Evolutionary conservation across 2,888 invertebrate species (phyloP).

Genomic region (Drosophila formosana): DNA sequence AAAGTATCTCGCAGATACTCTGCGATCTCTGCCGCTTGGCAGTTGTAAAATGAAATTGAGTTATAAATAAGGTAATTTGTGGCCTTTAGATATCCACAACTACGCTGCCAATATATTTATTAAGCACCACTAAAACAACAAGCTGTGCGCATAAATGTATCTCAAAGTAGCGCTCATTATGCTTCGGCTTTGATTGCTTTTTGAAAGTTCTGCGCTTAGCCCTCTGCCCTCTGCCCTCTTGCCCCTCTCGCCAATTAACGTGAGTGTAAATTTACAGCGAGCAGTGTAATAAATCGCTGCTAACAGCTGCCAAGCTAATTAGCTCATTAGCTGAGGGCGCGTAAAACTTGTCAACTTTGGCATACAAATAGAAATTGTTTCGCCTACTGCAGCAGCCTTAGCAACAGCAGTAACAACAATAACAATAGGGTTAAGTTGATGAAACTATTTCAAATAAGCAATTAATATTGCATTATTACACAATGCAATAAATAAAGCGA

Average conservation of each 20-base stretch:
- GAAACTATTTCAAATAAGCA: conserved; percentile 45
- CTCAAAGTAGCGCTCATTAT: background rate
- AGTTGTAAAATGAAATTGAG: too few species aligned
- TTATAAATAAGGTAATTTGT: background rate
- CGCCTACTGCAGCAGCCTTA: conserved; percentile 7
- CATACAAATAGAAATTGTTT: conserved; percentile 41
- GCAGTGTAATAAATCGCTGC: conserved; percentile 39
- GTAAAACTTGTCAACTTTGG: conserved; percentile 40
- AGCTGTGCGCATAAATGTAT: background rate
- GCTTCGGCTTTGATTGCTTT: background rate
- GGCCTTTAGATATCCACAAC: background rate
- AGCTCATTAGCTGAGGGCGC: conserved; percentile 40
- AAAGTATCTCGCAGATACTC: background rate
- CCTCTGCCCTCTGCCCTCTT: background rate
- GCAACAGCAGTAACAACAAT: conserved; percentile 11
- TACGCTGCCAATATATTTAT: background rate
- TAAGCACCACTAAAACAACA: background rate
- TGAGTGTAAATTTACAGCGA: conserved; percentile 31
- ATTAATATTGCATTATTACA: conserved; percentile 61
- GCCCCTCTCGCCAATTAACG: background rate
- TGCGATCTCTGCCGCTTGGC: too few species aligned
- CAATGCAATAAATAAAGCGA: conserved; percentile 34
- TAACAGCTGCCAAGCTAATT: conserved; percentile 40
- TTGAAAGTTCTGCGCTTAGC: background rate
- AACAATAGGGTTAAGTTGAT: conserved; percentile 15